Evolutionary conservation across 2,888 invertebrate genomes (phyloP).

Genomic region (Hirtodrosophila cameraria): DNA sequence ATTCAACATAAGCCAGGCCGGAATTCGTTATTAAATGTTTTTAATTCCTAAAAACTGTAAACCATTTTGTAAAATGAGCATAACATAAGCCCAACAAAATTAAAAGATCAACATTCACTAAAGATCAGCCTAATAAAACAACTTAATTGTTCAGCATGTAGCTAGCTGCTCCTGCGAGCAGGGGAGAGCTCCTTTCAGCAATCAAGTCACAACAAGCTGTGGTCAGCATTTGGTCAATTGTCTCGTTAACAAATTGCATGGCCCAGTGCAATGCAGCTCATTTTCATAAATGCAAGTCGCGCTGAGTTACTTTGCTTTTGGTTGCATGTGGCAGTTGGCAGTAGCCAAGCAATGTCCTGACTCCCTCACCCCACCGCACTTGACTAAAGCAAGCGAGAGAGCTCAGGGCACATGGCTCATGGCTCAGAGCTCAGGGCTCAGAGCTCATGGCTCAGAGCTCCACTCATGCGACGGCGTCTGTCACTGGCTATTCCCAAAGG

Average conservation of each 20-base stretch:
- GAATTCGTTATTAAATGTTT: too few relatives aligned
- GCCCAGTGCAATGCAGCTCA: conserved; percentile 53
- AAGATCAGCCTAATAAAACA: not conserved
- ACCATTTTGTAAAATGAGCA: too few relatives aligned
- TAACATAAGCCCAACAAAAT: too few relatives aligned
- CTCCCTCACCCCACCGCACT: too few relatives aligned
- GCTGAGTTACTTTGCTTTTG: conserved; percentile 1
- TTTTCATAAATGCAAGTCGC: conserved; percentile 71
- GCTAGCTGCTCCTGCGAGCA: conserved; percentile 5
- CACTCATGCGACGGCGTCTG: conserved; percentile 69
- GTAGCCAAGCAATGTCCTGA: too few relatives aligned
- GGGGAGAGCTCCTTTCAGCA: conserved; percentile 29
- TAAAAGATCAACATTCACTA: too few relatives aligned
- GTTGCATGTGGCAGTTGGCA: conserved; percentile 33
- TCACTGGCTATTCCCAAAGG: conserved; percentile 81
- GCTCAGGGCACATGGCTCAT: too few relatives aligned
- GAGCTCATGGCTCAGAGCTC: conserved; percentile 38
- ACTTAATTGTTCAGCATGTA: conserved; percentile 19
- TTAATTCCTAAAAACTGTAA: too few relatives aligned
- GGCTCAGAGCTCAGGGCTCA: not conserved
- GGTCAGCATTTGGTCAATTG: conserved; percentile 72
- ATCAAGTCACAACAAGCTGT: conserved; percentile 45
- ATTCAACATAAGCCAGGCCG: too few relatives aligned
- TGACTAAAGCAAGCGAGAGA: too few relatives aligned
- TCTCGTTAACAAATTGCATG: conserved; percentile 72